phyloP scores from a whole-genome alignment of 1,140 invertebrate species.

The Drosophila tsacasi region DNA sequence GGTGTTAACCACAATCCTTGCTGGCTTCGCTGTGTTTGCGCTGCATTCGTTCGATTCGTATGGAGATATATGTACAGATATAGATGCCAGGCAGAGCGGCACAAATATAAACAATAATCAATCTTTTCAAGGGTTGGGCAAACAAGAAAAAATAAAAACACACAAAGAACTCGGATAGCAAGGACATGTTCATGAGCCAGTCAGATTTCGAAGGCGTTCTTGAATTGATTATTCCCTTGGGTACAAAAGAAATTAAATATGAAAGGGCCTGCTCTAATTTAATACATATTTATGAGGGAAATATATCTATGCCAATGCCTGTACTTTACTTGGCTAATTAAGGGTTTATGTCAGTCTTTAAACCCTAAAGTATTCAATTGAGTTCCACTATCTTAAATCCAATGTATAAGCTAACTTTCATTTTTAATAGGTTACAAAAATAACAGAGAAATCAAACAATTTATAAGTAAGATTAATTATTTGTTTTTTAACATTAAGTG shows the following conservation, averaged over 20 bases:
- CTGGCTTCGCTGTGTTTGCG: constrained; percentile 65
- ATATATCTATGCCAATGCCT: constrained; percentile 57
- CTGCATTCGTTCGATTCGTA: constrained; percentile 60
- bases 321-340: neutral
- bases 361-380: neutral
- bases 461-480: neutral
- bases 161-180: constrained; percentile 53
- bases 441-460: neutral
- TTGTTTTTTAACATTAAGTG: neutral
- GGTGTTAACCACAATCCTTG: constrained; percentile 68
- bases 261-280: constrained; percentile 55
- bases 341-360: neutral
- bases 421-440: neutral
- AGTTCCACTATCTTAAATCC: neutral
- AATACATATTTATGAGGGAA: constrained; percentile 79
- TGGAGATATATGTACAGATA: constrained; percentile 37
- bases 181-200: constrained; percentile 66
- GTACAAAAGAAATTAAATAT: constrained; percentile 39
- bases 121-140: constrained; percentile 79
- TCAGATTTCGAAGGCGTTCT: constrained; percentile 65
- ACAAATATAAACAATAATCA: constrained; percentile 84
- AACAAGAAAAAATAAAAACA: constrained; percentile 65
- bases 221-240: constrained; percentile 75
- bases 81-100: constrained; percentile 34
- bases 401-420: neutral